Evolutionary conservation across 2,797 vertebrate species (phyloP), one percentile per base, ranked within the genome.

Genomic region (Chaunax sp.): DNA sequence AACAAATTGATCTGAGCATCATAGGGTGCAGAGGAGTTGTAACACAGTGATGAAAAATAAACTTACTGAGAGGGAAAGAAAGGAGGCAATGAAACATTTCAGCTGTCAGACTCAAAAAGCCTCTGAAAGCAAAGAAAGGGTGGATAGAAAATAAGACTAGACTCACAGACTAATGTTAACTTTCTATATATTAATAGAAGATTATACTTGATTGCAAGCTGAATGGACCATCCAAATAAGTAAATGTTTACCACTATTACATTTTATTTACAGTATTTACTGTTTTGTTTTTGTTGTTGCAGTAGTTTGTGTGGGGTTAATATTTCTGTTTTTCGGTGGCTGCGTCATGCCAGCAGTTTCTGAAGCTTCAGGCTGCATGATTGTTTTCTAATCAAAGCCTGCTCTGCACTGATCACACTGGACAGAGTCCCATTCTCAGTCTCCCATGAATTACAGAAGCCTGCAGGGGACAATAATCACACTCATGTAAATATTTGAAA

Each of bases 331-430:
- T 23, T 53, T 20, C 45, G 50, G 54, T 20, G 62, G 20, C 26
- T 72, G 45, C 20, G 16, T 64, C 44, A 53, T 64, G 56, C 65
- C 72, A 81, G 47, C 56, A 47, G 51, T 72, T 49, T 53, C 16
- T 72, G 76, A 51, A 70, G 78, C 85, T 82, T 45, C 57, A 41
- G 80, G 77, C 79, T 64, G 53, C 18, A 37, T 41, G 69, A 54
- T 47, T 72, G 54, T 25, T 65, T 52, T 58, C 66, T 77, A 83
- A 90, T 86, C 83, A 83, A 84, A 85, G 72, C 55, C 28, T 2
- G 8, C 43, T 67, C 55, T 25, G 2, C 75, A 45, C 60, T 26
- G 71, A 81, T 75, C 72, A 43, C 52, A 43, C 53, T 76, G 64
- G 75, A 84, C n/a, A 19, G 1, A 20, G n/a, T 72, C 77, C 83